Percentiles rank a stretch among this genome's conserved stretches.
Evolutionary conservation across 2,797 vertebrate species (phyloP).

Genomic region (Sebastes matsubarae): DNA sequence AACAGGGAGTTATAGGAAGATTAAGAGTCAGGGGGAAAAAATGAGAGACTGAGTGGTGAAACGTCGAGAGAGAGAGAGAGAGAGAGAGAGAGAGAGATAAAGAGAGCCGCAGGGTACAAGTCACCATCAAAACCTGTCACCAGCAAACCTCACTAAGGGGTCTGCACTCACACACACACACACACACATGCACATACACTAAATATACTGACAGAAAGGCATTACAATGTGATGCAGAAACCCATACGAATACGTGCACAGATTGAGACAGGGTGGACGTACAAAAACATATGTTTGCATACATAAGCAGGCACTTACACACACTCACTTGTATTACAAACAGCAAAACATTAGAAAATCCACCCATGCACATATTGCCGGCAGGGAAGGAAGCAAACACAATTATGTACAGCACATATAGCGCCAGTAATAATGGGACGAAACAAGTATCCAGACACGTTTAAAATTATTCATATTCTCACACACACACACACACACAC

Average conservation of each 20-base stretch:
- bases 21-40: conserved; percentile 35
- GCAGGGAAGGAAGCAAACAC: conserved; percentile 22
- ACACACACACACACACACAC: conserved; percentile 4
- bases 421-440: conserved; percentile 9
- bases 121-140: conserved; percentile 49
- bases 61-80: conserved; percentile 5
- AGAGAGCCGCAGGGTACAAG: conserved; percentile 39
- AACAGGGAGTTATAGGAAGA: conserved; percentile 56
- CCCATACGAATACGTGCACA: neutral
- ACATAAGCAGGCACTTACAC: neutral
- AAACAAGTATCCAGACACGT: conserved; percentile 19
- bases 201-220: neutral
- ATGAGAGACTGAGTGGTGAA: conserved; percentile 20
- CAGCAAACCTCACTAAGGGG: conserved; percentile 22
- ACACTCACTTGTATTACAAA: conserved; percentile 14
- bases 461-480: conserved; percentile 29
- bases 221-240: neutral
- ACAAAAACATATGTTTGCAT: conserved; percentile 20
- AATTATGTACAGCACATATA: conserved; percentile 23
- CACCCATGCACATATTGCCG: neutral
- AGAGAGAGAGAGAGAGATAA: conserved; percentile 28
- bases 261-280: neutral
- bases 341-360: conserved; percentile 21
- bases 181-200: neutral
- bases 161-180: neutral